Conservation (phyloP, 2,113 vertebrate genomes). For the Nettapus auritus region DNA sequence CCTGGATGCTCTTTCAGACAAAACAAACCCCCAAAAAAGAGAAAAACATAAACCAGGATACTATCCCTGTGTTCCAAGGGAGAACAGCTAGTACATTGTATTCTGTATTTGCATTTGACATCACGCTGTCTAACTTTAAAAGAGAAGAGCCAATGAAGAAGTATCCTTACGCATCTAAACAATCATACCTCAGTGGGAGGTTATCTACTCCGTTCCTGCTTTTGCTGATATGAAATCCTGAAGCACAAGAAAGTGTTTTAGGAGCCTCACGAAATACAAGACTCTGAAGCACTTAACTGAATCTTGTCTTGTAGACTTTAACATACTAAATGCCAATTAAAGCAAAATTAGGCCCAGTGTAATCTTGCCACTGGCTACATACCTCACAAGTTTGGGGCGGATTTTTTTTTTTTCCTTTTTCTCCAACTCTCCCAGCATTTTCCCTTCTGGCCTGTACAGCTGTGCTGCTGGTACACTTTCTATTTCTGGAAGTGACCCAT, state of each 20-base stretch:
- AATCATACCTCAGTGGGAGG: background rate
- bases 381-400: conserved; percentile 16
- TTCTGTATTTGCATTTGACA: background rate
- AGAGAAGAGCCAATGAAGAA: background rate
- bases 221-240: conserved; percentile 12
- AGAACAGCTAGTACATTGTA: background rate
- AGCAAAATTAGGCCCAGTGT: conserved; percentile 13
- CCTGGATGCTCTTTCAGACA: background rate
- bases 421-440: background rate
- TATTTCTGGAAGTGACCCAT: conserved; percentile 66
- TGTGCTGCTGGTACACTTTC: conserved; percentile 33
- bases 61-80: background rate
- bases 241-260: background rate
- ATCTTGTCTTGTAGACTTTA: conserved; percentile 23
- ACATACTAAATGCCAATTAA: background rate
- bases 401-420: background rate
- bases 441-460: conserved; percentile 54
- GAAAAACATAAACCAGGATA: background rate
- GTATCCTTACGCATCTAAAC: background rate
- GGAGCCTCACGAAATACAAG: background rate
- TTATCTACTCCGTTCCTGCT: background rate
- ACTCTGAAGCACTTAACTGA: background rate
- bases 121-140: background rate
- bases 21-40: background rate
- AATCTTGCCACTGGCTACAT: conserved; percentile 34